Evolutionary conservation across 2,797 vertebrate species (phyloP).

Genomic region (Coregonus ussuriensis): DNA sequence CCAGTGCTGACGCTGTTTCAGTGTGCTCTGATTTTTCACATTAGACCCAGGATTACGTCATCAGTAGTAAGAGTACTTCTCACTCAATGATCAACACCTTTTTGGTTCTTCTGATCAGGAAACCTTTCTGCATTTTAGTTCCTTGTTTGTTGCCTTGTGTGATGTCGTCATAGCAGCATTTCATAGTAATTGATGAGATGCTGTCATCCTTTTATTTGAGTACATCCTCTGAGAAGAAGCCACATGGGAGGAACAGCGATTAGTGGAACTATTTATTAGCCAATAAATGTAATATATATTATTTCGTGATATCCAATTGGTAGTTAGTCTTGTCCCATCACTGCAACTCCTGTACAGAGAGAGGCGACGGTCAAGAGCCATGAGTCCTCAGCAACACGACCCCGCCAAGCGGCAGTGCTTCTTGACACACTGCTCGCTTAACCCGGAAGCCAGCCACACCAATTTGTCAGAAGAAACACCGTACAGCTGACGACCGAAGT

Average conservation of each 20-base stretch:
- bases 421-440: no score
- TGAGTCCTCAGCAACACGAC: no score
- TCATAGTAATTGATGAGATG: neutral
- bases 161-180: neutral
- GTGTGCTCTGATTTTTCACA: constrained; percentile 13
- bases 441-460: no score
- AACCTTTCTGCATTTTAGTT: neutral
- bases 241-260: neutral
- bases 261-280: neutral
- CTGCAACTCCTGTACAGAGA: no score
- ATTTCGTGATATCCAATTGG: no score
- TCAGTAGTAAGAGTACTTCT: neutral
- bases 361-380: no score
- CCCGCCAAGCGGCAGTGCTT: no score
- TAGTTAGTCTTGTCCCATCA: no score
- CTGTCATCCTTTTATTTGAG: neutral
- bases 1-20: constrained; percentile 41
- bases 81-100: neutral
- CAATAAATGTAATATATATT: no score
- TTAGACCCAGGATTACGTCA: constrained; percentile 31
- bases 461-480: no score
- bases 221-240: neutral
- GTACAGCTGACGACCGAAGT: no score
- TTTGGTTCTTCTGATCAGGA: neutral
- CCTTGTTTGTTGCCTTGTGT: neutral